Conservation (phyloP, 2,113 vertebrate species). For the Plotosus lineatus region DNA sequence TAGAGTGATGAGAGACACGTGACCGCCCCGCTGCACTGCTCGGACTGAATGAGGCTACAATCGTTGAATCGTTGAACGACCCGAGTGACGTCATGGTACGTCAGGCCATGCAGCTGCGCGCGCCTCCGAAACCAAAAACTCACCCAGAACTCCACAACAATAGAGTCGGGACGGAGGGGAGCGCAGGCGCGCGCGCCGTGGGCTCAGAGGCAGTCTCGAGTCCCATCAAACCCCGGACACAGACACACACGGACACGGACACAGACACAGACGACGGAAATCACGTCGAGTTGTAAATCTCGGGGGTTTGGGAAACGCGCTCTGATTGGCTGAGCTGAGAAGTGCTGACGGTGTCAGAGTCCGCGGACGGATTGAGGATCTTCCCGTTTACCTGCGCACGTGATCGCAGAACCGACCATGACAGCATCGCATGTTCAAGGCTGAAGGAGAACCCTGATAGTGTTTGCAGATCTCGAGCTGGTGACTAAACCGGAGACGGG, state of each 20-base stretch:
- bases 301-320: neutral
- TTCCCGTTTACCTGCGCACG: too few relatives aligned
- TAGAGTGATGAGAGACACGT: too few relatives aligned
- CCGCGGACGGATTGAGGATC: neutral
- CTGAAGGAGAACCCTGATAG: neutral
- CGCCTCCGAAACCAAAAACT: slow-evolving; percentile 46
- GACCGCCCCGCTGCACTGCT: too few relatives aligned
- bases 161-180: slow-evolving; percentile 37
- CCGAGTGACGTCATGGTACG: slow-evolving; percentile 62
- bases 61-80: too few relatives aligned
- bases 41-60: too few relatives aligned
- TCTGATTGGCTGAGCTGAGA: neutral
- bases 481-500: neutral
- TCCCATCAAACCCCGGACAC: neutral
- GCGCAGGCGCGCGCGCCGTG: slow-evolving; percentile 13
- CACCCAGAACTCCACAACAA: slow-evolving; percentile 55
- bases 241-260: neutral
- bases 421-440: neutral
- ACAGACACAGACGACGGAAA: neutral
- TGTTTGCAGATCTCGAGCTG: slow-evolving; percentile 7
- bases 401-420: neutral
- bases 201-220: neutral
- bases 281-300: neutral
- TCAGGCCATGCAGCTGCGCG: slow-evolving; percentile 48
- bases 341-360: neutral